Percentiles rank a stretch among this genome's conserved stretches.
Evolutionary conservation across 2,113 vertebrate genomes (phyloP).

Genomic region (Seriola dumerili): DNA sequence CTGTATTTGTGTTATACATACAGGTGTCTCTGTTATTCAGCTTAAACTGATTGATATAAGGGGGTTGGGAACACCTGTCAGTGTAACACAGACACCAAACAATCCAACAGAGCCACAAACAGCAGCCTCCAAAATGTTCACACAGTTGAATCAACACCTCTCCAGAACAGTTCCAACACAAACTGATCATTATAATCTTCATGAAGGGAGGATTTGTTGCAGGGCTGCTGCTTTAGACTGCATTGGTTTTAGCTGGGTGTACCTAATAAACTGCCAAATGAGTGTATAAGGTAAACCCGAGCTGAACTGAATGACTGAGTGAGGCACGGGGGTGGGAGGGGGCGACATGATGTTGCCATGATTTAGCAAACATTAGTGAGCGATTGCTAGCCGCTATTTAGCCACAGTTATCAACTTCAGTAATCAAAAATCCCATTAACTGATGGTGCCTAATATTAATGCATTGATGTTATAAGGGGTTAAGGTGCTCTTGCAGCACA

Average conservation of each 20-base stretch:
- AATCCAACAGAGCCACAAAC: neutral
- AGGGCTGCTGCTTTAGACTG: neutral
- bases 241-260: neutral
- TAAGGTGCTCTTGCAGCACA: neutral
- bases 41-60: neutral
- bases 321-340: conserved; percentile 53
- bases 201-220: no score
- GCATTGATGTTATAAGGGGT: neutral
- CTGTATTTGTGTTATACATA: neutral
- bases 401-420: neutral
- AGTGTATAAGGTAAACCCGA: neutral
- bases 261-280: neutral
- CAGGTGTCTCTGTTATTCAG: neutral
- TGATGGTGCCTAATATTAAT: neutral
- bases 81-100: no score
- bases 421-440: neutral
- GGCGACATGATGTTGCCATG: conserved; percentile 63
- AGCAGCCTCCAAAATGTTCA: neutral
- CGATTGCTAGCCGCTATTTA: conserved; percentile 15
- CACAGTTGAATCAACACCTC: neutral
- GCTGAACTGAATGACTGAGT: conserved; percentile 10
- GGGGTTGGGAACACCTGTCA: neutral
- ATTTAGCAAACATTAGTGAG: conserved; percentile 74
- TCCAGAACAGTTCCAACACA: no score
- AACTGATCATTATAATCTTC: neutral